A percentile compares a stretch with the other conserved stretches of the same genome.
phyloP scores from a whole-genome alignment of 1,140 invertebrate genomes.

The Drosophila repletoides region DNA sequence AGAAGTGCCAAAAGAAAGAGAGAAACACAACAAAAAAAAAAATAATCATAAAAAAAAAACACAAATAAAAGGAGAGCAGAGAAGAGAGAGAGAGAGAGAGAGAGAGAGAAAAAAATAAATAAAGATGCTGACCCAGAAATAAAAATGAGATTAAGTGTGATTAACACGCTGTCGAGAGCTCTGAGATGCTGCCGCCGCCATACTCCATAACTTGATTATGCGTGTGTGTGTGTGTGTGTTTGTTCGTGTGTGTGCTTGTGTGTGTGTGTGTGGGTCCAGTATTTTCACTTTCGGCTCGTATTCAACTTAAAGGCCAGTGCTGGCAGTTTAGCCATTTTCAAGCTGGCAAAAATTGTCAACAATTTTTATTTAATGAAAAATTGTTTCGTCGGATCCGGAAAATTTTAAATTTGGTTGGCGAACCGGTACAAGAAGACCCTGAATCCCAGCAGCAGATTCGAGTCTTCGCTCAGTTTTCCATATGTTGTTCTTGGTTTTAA shows the following conservation, averaged over 20 bases:
- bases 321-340: neutral
- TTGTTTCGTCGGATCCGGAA: too few relatives aligned
- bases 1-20: neutral
- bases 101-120: slow-evolving; percentile 47
- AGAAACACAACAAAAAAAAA: neutral
- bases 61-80: neutral
- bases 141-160: slow-evolving; percentile 82
- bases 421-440: too few relatives aligned
- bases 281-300: slow-evolving; percentile 45
- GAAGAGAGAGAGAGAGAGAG: neutral
- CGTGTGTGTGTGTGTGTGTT: neutral
- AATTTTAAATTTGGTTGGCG: too few relatives aligned
- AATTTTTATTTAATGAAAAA: too few relatives aligned
- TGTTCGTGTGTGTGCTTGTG: neutral
- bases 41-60: neutral
- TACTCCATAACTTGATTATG: slow-evolving; percentile 44
- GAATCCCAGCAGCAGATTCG: too few relatives aligned
- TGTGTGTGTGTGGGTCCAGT: slow-evolving; percentile 11
- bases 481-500: too few relatives aligned
- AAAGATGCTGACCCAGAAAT: slow-evolving; percentile 81
- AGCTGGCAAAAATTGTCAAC: too few relatives aligned
- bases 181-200: slow-evolving; percentile 51
- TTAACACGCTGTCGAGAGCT: slow-evolving; percentile 77
- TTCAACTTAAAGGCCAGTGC: slow-evolving; percentile 23
- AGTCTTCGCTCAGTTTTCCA: too few relatives aligned